A percentile compares a stretch with the other conserved stretches of the same genome.
These are phyloP conservation scores for Fundulus diaphanus DNA, from an alignment of 2,797 vertebrate genomes.

Conservation along the genomic window DNA sequence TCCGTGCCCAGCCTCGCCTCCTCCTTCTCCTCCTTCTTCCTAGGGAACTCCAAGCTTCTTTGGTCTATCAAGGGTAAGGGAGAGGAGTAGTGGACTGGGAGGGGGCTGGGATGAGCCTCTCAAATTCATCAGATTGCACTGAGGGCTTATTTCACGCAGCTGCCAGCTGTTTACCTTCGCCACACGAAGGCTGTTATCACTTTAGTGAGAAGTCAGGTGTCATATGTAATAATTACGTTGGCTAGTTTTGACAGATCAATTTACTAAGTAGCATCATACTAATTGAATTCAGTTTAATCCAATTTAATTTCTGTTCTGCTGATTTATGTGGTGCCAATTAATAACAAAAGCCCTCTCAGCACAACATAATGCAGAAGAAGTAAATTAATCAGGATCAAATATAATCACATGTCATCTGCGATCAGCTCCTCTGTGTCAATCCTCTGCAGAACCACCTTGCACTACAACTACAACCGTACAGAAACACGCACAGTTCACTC, in stretches of 20 bases:
- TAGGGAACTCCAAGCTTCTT: constrained; percentile 67
- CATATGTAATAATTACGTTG: constrained; percentile 7
- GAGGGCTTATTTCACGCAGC: constrained; percentile 43
- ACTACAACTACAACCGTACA: not conserved
- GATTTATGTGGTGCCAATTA: constrained; percentile 4
- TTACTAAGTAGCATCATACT: not conserved
- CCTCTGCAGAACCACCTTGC: not conserved
- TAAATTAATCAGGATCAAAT: not conserved
- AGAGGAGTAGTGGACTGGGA: not conserved
- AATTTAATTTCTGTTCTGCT: constrained; percentile 4
- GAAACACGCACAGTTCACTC: too few relatives aligned
- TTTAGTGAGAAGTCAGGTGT: constrained; percentile 17
- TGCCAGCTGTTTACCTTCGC: constrained; percentile 30
- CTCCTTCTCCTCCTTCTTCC: constrained; percentile 39
- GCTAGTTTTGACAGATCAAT: not conserved
- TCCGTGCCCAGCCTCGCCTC: constrained; percentile 59
- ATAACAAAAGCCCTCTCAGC: not conserved
- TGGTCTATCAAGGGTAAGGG: constrained; percentile 6
- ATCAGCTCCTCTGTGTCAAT: not conserved
- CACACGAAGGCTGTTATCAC: constrained; percentile 35
- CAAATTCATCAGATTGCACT: constrained; percentile 41
- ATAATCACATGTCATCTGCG: not conserved
- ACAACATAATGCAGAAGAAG: not conserved
- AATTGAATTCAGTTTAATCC: not conserved
- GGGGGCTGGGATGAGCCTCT: constrained; percentile 4